A percentile compares a stretch with the other conserved stretches of the same genome.
Evolutionary conservation across 2,888 invertebrate species (phyloP).

Genomic region (Ennomos quercinarius): DNA sequence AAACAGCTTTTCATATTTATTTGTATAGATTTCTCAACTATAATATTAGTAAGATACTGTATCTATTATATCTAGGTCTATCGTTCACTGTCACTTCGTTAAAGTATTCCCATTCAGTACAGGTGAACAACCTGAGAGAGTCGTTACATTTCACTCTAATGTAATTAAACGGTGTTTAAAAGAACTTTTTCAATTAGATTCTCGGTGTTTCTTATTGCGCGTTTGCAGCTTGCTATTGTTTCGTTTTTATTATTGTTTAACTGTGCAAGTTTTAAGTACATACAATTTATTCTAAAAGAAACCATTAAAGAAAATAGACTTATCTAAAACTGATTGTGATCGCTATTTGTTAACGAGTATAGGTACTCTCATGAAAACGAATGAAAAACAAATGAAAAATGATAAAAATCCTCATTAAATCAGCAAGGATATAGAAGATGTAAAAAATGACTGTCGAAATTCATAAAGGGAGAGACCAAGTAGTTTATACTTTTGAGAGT

Average conservation of each 20-base stretch:
- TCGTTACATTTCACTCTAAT: conserved; percentile 17
- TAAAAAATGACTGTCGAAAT: no score
- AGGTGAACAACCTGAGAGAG: conserved; percentile 13
- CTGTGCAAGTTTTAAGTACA: not conserved
- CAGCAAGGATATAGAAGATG: no score
- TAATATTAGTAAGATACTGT: no score
- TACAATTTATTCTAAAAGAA: not conserved
- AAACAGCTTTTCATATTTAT: no score
- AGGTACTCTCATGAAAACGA: no score
- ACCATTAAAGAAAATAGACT: not conserved
- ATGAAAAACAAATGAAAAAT: no score
- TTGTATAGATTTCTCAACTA: no score
- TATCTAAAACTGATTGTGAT: not conserved
- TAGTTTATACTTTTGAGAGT: no score
- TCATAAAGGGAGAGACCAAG: no score
- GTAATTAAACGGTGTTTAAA: conserved; percentile 26
- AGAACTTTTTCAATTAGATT: conserved; percentile 29
- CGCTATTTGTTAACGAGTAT: no score
- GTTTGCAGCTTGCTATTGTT: conserved; percentile 11
- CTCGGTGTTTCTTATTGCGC: conserved; percentile 16
- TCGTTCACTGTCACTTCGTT: not conserved
- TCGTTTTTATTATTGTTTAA: conserved; percentile 2
- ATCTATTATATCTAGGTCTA: no score
- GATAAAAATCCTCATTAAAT: no score
- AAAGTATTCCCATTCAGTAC: conserved; percentile 9